phyloP scores from a whole-genome alignment of 2,113 vertebrate species.

The Tenrec ecaudatus region DNA sequence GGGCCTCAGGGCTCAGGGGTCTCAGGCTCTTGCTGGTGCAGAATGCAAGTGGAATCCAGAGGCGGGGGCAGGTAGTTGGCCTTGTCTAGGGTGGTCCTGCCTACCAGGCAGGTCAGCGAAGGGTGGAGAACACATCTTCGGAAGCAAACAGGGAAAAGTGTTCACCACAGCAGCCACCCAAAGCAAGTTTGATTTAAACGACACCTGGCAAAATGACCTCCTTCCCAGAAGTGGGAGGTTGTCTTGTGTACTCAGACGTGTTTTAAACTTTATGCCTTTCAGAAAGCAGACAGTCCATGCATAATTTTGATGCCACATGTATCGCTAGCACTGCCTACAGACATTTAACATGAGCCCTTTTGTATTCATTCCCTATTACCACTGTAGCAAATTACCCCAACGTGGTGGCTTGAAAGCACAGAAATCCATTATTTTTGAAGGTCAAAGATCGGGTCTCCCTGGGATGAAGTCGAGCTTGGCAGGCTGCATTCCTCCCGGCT shows the following conservation, averaged over 20 bases:
- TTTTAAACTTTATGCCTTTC: neutral
- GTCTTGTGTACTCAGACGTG: neutral
- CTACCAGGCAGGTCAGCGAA: neutral
- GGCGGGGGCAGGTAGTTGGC: fast-evolving
- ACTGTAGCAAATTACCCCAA: neutral
- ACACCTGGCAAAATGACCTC: neutral
- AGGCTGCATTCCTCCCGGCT: neutral
- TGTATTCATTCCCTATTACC: neutral
- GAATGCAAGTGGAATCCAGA: neutral
- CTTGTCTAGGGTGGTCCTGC: neutral
- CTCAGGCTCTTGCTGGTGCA: neutral
- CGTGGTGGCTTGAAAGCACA: neutral
- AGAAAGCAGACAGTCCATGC: neutral
- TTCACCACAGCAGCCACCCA: neutral
- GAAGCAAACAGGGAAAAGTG: neutral
- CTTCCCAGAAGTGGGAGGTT: neutral
- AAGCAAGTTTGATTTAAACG: neutral
- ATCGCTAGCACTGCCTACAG: neutral
- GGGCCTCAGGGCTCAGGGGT: neutral
- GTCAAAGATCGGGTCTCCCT: neutral
- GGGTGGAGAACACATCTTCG: neutral
- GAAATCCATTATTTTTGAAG: neutral
- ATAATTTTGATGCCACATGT: neutral
- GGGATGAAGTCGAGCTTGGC: neutral
- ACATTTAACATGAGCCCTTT: neutral